phyloP scores from a whole-genome alignment of 2,113 vertebrate genomes.

The Colaptes auratus region DNA sequence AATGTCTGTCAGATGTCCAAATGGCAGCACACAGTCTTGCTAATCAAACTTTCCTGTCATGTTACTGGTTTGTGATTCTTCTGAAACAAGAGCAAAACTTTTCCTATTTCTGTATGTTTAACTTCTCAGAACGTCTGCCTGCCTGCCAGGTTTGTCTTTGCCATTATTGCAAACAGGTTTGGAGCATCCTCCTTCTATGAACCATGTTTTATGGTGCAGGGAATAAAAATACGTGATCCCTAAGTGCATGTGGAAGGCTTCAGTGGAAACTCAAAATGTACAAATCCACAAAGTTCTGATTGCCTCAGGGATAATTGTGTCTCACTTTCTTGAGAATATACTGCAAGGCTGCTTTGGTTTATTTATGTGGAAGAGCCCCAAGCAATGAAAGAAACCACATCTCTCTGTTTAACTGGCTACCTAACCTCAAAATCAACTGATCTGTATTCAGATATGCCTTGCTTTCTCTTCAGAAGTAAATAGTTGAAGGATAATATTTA shows the following conservation, averaged over 20 bases:
- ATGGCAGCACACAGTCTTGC: not conserved
- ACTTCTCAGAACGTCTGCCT: not conserved
- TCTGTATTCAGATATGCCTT: constrained; percentile 19
- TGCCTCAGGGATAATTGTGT: constrained; percentile 10
- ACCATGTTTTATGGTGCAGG: not conserved
- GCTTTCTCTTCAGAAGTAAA: constrained; percentile 4
- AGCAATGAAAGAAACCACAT: not conserved
- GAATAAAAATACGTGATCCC: not conserved
- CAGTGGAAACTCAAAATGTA: not conserved
- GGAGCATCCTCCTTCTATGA: not conserved
- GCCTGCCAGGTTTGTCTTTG: not conserved
- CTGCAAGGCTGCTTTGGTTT: constrained; percentile 24
- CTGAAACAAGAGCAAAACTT: not conserved
- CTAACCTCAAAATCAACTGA: not conserved
- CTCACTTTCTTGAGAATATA: not conserved
- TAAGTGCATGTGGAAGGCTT: not conserved
- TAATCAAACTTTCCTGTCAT: not conserved
- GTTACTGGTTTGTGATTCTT: not conserved
- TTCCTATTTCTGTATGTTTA: not conserved
- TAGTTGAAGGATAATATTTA: constrained; percentile 49
- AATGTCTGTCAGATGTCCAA: not conserved
- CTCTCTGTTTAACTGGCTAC: not conserved
- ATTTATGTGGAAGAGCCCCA: not conserved
- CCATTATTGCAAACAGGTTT: not conserved
- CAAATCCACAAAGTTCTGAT: not conserved